Evolutionary conservation across 2,113 vertebrate genomes (phyloP), one percentile per base, ranked within the genome.

Genomic region (Labrus mixtus): DNA sequence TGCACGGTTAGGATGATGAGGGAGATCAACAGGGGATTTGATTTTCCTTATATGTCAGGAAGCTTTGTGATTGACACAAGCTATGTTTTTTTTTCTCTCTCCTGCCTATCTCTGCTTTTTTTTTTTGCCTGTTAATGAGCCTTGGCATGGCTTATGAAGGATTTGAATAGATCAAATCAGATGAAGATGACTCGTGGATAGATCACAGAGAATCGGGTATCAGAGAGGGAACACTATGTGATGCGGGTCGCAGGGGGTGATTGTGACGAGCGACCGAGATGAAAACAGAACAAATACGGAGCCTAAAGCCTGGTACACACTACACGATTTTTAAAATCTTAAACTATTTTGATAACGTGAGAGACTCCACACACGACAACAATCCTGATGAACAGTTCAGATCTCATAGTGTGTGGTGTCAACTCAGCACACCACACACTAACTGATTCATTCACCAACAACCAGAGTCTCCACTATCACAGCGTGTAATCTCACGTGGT

Each of bases 111-210:
- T 36, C 48, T 76, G 46, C 54, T 45, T 70, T 46, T 57, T 43
- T 70, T 46, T 57, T 43, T 20, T 17, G 4, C 25, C 68, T 56
- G 39, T 76, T 87, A 89, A 89, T 90, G 83, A 90, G 73, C 77
- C 82, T 78, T 79, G 86, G 82, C 76, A 65, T 23, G 12, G 60
- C 74, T 82, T 79, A 76, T 71, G 64, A 78, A 36, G 45, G 66
- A 78, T 87, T 85, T 71, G 83, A 85, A 77, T 80, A 82, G 76
- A 88, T 85, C 71, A 78, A 84, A 86, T 83, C 71, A 41, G 69
- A 78, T 71, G 62, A 53, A 71, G 68, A 82, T 65, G 78, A 83
- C 59, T 80, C 4, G 39, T 73, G 50, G 61, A 62, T 59, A 55
- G 72, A 88, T 85, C 89, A 89, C 41, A 89, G 72, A 85, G 76